phyloP scores from a whole-genome alignment of 2,888 invertebrate species.

The Leucophenga maculata region DNA sequence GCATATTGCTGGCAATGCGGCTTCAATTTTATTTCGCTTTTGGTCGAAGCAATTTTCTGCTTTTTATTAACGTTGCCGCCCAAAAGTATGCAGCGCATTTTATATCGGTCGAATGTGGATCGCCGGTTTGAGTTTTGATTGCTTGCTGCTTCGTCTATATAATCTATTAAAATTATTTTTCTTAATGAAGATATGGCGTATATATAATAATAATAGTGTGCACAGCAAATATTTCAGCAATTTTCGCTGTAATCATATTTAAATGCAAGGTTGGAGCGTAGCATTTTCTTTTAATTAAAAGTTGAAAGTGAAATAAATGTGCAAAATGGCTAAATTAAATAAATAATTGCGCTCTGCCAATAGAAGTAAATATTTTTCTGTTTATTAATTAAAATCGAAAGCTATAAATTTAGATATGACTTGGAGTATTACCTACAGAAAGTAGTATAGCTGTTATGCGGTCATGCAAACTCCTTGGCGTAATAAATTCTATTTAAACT shows the following conservation, averaged over 20 bases:
- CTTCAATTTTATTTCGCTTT: conserved; percentile 21
- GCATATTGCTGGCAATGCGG: conserved; percentile 50
- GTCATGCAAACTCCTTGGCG: no score
- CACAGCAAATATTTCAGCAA: conserved; percentile 37
- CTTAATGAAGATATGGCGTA: conserved; percentile 32
- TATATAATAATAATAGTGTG: conserved; percentile 6
- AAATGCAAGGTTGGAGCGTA: neutral
- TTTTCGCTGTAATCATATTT: neutral
- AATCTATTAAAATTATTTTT: conserved; percentile 58
- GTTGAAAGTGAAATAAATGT: no score
- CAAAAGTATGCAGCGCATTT: conserved; percentile 22
- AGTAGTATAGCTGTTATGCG: no score
- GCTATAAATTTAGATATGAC: no score
- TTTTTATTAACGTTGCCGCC: conserved; percentile 19
- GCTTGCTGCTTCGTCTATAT: conserved; percentile 35
- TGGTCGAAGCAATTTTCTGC: neutral
- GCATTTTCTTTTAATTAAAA: conserved; percentile 17
- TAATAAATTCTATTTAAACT: no score
- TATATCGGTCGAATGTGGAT: neutral
- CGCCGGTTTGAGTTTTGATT: conserved; percentile 37
- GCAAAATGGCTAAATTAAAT: no score
- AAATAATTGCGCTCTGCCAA: no score
- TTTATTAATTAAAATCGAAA: no score
- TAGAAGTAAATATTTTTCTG: no score
- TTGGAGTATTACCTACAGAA: no score